Evolutionary conservation across 2,797 vertebrate genomes (phyloP).

Genomic region (Crotalus adamanteus): DNA sequence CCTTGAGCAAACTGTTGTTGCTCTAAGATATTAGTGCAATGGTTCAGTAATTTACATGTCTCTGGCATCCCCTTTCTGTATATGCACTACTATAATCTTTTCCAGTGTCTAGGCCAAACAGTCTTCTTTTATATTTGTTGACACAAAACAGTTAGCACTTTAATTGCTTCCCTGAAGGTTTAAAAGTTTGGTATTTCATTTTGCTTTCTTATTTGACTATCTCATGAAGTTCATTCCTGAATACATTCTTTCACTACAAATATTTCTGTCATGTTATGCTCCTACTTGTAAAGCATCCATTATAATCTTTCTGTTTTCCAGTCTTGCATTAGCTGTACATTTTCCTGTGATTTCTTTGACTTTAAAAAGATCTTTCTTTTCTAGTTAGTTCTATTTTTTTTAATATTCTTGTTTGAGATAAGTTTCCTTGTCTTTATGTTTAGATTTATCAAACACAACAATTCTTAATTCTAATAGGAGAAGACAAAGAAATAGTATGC

Average conservation of each 20-base stretch:
- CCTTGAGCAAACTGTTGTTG: neutral
- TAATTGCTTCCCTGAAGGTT: neutral
- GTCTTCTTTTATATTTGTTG: neutral
- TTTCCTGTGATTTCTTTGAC: neutral
- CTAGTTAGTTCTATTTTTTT: neutral
- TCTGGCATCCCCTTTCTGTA: neutral
- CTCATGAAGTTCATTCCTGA: neutral
- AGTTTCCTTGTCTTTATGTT: neutral
- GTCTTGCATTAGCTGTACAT: neutral
- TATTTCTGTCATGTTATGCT: neutral
- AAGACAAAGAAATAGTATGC: neutral
- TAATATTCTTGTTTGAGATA: neutral
- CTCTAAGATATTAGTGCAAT: neutral
- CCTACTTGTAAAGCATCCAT: neutral
- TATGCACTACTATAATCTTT: neutral
- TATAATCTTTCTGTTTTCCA: neutral
- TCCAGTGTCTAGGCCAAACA: neutral
- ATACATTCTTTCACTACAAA: neutral
- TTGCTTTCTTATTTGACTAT: neutral
- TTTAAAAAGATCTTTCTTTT: neutral
- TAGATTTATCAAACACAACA: neutral
- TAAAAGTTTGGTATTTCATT: neutral
- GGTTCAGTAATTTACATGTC: neutral
- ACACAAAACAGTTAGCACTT: neutral
- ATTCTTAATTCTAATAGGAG: neutral